Base-by-base conservation (phyloP, 2,888 invertebrate species). In the Bombylius major region DNA sequence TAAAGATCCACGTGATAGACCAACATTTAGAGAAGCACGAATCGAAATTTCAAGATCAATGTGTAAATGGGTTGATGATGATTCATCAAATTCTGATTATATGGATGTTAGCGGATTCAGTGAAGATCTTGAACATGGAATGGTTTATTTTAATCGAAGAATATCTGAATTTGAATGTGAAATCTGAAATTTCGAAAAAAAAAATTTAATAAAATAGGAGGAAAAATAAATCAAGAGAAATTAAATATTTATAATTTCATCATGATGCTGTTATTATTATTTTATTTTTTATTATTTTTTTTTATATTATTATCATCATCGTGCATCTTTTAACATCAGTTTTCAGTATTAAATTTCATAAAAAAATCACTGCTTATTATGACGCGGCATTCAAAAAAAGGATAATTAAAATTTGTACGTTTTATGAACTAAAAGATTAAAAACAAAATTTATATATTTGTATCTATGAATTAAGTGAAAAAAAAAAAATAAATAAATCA, bases 1-100 rank as follows among this genome's bases (percentile, higher is more conserved):
- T 66, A 82, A 84, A 34, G 85, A 86, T 70, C 84, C 87, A 0
- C 78, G 80, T 23, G 79, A 84, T 64, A 76, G 90, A 59, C 89
- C 89, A 1, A 78, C 82, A 59, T 90, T 90, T 69, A 77, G 79
- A 0, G 79, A 82, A 60, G 76, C 81, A 23, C 74, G 78, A 50
- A 65, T 72, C 53, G 73, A 74, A 62, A 69, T 76, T 32, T 66
- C 71, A 0, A 66, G 71, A 50, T 70, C 69, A 32, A 63, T 73
- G 48, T 70, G 70, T 62, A 72, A 73, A 54, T 74, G 73, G 74
- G 69, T 72, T 23, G 72, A 73, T 50, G 74, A 74, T 46, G 71
- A 73, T 51, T 67, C 70, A 7, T 68, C 70, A 32, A 68, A 68
- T n/a, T 72, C 72, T 0, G 73, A 74, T 56, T 74, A 74, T 57